phyloP scores from a whole-genome alignment of 2,888 invertebrate genomes.

The Nemurella pictetii region DNA sequence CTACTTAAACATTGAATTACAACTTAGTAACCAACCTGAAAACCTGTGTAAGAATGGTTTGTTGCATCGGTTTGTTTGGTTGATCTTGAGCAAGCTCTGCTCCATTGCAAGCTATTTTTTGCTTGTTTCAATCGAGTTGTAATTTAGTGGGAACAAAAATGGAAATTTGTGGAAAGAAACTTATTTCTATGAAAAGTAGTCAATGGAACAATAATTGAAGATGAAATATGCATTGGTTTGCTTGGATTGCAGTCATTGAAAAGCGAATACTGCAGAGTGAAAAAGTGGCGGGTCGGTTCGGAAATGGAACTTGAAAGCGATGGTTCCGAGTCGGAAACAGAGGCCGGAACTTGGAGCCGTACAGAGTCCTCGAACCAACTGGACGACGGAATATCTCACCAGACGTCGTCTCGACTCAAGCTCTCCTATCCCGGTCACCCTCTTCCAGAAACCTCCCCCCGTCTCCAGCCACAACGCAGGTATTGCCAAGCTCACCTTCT shows the following conservation, averaged over 20 bases:
- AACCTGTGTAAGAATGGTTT: too few relatives aligned
- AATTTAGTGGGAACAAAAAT: too few relatives aligned
- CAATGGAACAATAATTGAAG: too few relatives aligned
- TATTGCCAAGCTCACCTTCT: constrained; percentile 40
- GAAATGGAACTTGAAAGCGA: constrained; percentile 43
- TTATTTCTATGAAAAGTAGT: too few relatives aligned
- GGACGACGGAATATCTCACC: constrained; percentile 42
- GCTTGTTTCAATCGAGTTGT: too few relatives aligned
- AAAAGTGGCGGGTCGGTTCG: constrained; percentile 32
- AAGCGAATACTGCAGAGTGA: constrained; percentile 40
- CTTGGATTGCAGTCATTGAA: constrained; percentile 36
- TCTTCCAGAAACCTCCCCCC: constrained; percentile 40
- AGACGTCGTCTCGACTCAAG: constrained; percentile 31
- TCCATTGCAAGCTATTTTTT: too few relatives aligned
- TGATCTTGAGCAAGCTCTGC: too few relatives aligned
- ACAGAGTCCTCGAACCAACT: constrained; percentile 44
- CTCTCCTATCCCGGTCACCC: constrained; percentile 34
- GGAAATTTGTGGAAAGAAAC: too few relatives aligned
- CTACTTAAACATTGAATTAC: too few relatives aligned
- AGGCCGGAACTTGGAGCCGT: constrained; percentile 43
- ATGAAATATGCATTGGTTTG: too few relatives aligned
- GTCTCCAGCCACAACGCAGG: constrained; percentile 31
- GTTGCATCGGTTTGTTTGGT: too few relatives aligned
- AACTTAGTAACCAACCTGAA: too few relatives aligned
- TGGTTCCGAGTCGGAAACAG: constrained; percentile 44